Percentiles rank a stretch among this genome's conserved stretches.
These are phyloP conservation scores for Ptychadena robeensis DNA, from an alignment of 2,797 vertebrate species.

Conservation along the genomic window DNA sequence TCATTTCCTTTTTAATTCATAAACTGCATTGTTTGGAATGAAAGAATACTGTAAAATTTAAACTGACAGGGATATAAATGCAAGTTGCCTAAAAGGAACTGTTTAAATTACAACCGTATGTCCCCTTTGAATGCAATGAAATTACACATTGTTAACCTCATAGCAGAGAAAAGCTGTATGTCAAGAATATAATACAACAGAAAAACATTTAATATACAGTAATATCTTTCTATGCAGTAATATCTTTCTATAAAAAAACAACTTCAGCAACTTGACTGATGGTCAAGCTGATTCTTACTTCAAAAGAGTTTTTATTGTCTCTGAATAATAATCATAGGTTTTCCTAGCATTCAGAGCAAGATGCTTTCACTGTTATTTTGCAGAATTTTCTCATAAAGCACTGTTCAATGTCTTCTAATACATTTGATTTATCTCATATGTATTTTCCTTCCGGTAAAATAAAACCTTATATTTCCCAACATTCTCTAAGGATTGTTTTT, in stretches of 20 bases:
- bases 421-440: background rate
- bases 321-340: slow-evolving; percentile 3
- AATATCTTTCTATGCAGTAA: slow-evolving; percentile 20
- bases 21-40: slow-evolving; percentile 26
- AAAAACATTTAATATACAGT: slow-evolving; percentile 15
- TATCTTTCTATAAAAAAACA: background rate
- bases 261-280: background rate
- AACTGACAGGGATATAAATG: slow-evolving; percentile 54
- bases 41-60: slow-evolving; percentile 42
- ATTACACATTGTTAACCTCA: slow-evolving; percentile 43
- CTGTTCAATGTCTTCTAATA: slow-evolving; percentile 12
- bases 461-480: slow-evolving; percentile 65
- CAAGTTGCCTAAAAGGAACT: slow-evolving; percentile 59
- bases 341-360: background rate
- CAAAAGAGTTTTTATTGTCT: background rate
- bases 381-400: slow-evolving; percentile 32
- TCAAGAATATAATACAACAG: slow-evolving; percentile 13
- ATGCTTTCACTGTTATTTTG: slow-evolving; percentile 4
- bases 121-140: slow-evolving; percentile 42
- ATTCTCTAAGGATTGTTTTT: slow-evolving; percentile 65
- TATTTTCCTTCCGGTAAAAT: slow-evolving; percentile 64
- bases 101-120: slow-evolving; percentile 60
- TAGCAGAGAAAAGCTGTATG: slow-evolving; percentile 15
- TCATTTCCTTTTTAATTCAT: slow-evolving; percentile 28
- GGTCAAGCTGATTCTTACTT: background rate